phyloP scores from a whole-genome alignment of 1,140 invertebrate genomes.

The Pseudomyrmex gracilis region DNA sequence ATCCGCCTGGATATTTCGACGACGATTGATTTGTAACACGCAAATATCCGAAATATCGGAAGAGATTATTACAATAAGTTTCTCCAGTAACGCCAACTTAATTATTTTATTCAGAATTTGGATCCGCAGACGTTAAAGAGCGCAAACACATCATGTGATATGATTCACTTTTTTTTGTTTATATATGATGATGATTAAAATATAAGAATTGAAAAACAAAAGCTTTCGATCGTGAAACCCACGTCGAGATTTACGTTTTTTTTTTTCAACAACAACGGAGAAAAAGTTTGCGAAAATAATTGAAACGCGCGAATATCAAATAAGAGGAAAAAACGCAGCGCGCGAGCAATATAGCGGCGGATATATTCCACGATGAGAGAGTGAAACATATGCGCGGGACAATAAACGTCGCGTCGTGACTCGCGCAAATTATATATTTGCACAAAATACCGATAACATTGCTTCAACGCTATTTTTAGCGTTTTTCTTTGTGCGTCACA shows the following conservation, averaged over 20 bases:
- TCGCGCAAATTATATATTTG: slow-evolving; percentile 30
- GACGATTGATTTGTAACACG: neutral
- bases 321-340: neutral
- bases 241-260: too few relatives aligned
- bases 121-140: too few relatives aligned
- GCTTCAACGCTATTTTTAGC: slow-evolving; percentile 38
- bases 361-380: neutral
- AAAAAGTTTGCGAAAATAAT: slow-evolving; percentile 24
- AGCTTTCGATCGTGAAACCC: too few relatives aligned
- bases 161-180: too few relatives aligned
- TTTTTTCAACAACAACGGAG: neutral
- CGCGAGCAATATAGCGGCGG: neutral
- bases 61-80: too few relatives aligned
- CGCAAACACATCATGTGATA: too few relatives aligned
- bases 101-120: too few relatives aligned
- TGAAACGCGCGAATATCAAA: neutral
- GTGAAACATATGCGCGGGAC: slow-evolving; percentile 1
- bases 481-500: slow-evolving; percentile 53
- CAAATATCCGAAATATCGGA: neutral
- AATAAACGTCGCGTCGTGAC: slow-evolving; percentile 22
- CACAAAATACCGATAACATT: slow-evolving; percentile 52
- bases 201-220: neutral
- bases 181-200: neutral
- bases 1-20: neutral
- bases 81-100: too few relatives aligned